A percentile compares a stretch with the other conserved stretches of the same genome.
These are phyloP conservation scores for Stercorarius parasiticus DNA, from an alignment of 2,113 vertebrate species.

Conservation along the genomic window DNA sequence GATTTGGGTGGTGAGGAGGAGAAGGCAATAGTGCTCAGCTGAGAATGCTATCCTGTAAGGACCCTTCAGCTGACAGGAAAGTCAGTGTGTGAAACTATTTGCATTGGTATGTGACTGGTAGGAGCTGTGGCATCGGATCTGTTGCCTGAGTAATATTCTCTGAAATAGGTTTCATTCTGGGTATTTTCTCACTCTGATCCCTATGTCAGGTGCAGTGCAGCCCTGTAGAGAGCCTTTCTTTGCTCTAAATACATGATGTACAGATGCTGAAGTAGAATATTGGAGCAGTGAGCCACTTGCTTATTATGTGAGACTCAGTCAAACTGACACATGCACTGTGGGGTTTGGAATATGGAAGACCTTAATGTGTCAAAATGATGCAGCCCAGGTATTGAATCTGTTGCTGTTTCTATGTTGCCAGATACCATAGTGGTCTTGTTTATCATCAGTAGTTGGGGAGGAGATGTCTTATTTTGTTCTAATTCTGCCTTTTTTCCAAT, in stretches of 20 bases:
- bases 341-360: neutral
- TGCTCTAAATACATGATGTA: neutral
- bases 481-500: neutral
- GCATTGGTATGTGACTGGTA: neutral
- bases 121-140: neutral
- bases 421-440: neutral
- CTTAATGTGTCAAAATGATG: neutral
- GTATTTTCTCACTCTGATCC: neutral
- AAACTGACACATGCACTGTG: too few species aligned
- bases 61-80: neutral
- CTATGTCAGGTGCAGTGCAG: neutral
- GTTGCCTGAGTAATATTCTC: neutral
- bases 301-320: rapidly evolving
- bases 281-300: neutral
- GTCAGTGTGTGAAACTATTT: neutral
- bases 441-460: neutral
- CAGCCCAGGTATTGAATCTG: neutral
- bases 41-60: neutral
- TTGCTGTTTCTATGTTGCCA: neutral
- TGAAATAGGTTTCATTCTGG: neutral
- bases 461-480: neutral
- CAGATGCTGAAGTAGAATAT: neutral
- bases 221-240: neutral
- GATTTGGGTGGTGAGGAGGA: neutral
- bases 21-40: neutral